These are phyloP conservation scores for Lophotriccus pileatus DNA, from an alignment of 2,797 vertebrate genomes.

Conservation along the genomic window DNA sequence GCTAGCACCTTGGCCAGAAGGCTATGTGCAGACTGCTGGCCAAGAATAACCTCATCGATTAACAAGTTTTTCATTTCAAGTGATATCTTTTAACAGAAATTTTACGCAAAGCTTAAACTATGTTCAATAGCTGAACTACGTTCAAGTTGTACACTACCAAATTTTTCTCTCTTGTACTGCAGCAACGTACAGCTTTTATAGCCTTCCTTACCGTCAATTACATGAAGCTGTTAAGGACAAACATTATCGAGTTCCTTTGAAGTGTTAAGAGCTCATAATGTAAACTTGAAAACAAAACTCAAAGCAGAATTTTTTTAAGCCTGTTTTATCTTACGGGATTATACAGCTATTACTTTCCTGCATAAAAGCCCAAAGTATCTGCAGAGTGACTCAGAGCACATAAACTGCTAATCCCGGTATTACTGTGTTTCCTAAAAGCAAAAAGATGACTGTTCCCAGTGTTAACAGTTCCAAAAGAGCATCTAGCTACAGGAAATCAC, in stretches of 20 bases:
- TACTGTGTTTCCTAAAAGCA: slow-evolving; percentile 41
- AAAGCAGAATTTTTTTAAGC: neutral
- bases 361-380: neutral
- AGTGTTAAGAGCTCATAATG: neutral
- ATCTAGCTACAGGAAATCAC: slow-evolving; percentile 43
- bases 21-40: neutral
- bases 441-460: neutral
- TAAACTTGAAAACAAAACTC: slow-evolving; percentile 23
- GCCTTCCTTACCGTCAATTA: neutral
- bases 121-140: neutral
- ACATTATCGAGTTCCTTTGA: neutral
- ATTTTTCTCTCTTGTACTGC: neutral
- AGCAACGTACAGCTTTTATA: neutral
- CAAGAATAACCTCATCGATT: slow-evolving; percentile 34
- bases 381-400: neutral
- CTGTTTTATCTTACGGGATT: neutral
- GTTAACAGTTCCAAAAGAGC: slow-evolving; percentile 29
- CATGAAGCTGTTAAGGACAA: neutral
- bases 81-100: slow-evolving; percentile 6
- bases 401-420: slow-evolving; percentile 24
- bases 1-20: slow-evolving; percentile 38
- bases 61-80: slow-evolving; percentile 13
- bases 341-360: neutral
- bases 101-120: slow-evolving; percentile 33
- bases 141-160: neutral